Evolutionary conservation across 2,113 vertebrate genomes (phyloP).

Genomic region (Odocoileus hemionus): DNA sequence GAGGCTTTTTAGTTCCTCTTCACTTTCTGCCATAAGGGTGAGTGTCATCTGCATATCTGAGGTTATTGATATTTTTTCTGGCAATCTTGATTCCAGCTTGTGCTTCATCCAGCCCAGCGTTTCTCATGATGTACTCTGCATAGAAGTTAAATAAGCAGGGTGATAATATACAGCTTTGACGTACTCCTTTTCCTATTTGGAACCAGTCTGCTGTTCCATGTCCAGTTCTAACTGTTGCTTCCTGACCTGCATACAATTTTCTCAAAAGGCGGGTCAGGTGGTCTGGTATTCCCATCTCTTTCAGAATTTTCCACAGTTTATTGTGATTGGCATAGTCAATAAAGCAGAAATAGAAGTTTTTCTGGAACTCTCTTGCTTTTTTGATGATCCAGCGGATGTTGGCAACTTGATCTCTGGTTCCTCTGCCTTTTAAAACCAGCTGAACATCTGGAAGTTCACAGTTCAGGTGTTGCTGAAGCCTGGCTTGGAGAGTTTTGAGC

Average conservation of each 20-base stretch:
- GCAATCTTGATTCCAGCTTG: background rate
- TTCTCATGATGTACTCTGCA: background rate
- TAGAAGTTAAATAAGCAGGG: background rate
- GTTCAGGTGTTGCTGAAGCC: background rate
- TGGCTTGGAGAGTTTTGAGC: background rate
- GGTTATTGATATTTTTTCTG: background rate
- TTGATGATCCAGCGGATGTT: accelerated
- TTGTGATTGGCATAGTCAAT: background rate
- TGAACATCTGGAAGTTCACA: background rate
- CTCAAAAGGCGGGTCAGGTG: background rate
- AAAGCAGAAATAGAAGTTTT: background rate
- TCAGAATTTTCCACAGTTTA: background rate
- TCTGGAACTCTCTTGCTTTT: background rate
- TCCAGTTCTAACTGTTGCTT: background rate
- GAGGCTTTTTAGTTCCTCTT: background rate
- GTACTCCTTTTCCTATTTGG: background rate
- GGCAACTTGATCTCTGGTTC: background rate
- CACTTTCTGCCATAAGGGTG: background rate
- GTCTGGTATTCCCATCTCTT: background rate
- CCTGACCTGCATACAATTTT: background rate
- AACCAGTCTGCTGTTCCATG: background rate
- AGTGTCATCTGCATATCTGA: background rate
- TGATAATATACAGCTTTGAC: background rate
- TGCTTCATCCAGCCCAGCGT: background rate
- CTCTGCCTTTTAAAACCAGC: background rate